Percentiles rank a stretch among this genome's conserved stretches.
Conservation (phyloP, 2,113 vertebrate species). For the Pangasianodon hypophthalmus region DNA sequence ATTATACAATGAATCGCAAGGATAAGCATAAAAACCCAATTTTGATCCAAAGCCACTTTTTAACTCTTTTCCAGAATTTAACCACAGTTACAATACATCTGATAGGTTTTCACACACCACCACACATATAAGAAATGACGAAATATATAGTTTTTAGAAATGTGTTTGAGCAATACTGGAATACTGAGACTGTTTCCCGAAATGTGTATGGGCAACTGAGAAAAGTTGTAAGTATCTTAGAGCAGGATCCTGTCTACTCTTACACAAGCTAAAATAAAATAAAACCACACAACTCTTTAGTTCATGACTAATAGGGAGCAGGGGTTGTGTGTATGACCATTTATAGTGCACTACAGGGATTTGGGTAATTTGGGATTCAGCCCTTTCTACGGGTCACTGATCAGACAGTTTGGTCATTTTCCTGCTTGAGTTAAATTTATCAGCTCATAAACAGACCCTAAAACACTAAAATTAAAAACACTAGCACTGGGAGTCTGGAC, state of each 20-base stretch:
- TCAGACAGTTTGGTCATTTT: neutral
- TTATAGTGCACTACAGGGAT: neutral
- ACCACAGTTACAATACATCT: too few species aligned
- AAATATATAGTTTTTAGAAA: neutral
- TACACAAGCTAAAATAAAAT: neutral
- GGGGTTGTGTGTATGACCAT: neutral
- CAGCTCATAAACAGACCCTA: neutral
- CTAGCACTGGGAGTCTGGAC: neutral
- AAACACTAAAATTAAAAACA: neutral
- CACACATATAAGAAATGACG: neutral
- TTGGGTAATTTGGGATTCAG: neutral
- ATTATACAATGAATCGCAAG: neutral
- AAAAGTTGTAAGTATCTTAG: neutral
- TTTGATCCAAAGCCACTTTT: too few species aligned
- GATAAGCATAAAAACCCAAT: neutral
- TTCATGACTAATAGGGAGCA: too few species aligned
- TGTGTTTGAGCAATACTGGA: neutral
- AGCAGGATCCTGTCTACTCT: neutral
- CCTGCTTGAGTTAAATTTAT: neutral
- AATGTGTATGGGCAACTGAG: neutral
- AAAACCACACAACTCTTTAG: neutral
- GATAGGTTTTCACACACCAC: too few species aligned
- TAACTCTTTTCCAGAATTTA: too few species aligned
- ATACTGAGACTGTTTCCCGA: neutral
- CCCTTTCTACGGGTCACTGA: neutral